Conservation (phyloP, 2,113 vertebrate species). For the Crotalus horridus region DNA sequence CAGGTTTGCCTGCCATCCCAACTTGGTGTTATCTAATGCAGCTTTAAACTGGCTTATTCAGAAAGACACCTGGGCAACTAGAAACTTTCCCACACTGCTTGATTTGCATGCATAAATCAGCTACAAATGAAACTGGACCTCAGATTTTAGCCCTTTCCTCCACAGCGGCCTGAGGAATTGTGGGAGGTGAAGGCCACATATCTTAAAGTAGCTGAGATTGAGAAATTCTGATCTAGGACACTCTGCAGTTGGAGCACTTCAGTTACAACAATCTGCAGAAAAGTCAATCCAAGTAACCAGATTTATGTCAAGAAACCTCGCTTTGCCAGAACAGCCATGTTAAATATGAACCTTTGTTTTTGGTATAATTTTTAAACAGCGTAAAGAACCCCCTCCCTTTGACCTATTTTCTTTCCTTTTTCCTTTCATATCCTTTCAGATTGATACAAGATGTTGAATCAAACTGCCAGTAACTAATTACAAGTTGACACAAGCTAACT, state of each 20-base stretch:
- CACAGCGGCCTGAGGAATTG: not conserved
- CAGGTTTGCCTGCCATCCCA: not conserved
- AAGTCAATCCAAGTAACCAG: not conserved
- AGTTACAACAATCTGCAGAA: not conserved
- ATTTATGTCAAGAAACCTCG: not conserved
- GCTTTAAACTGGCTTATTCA: not conserved
- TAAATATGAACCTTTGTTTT: not conserved
- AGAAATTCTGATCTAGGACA: not conserved
- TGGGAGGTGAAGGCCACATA: not conserved
- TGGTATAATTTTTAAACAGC: not conserved
- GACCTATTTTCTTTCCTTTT: not conserved
- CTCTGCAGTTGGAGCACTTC: not conserved
- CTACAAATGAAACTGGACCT: not conserved
- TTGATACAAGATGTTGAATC: not conserved
- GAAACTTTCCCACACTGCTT: not conserved
- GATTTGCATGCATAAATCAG: not conserved
- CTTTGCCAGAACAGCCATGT: not conserved
- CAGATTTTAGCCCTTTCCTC: not conserved
- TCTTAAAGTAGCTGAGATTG: not conserved
- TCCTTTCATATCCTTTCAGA: not conserved
- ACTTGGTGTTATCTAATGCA: not conserved
- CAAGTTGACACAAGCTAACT: not conserved
- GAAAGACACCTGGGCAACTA: not conserved
- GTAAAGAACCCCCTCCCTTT: not conserved
- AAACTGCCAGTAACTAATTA: not conserved